Base-by-base conservation (phyloP, 2,888 invertebrate species). In the Noctua janthe region DNA sequence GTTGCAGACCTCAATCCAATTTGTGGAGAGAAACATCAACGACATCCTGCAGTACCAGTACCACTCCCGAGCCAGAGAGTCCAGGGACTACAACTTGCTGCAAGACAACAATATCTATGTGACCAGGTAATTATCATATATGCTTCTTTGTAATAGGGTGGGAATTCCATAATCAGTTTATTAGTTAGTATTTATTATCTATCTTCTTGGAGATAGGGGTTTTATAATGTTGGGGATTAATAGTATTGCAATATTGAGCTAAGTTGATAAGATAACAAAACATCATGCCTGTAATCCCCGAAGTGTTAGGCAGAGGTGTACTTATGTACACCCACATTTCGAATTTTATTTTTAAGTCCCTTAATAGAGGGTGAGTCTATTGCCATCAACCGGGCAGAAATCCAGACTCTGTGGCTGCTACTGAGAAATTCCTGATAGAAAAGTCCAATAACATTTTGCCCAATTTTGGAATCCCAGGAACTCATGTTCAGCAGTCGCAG, bases 31-130 rank as follows among this genome's bases (percentile, higher is more conserved):
- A 84, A 98, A 98, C 90, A 98, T 99, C 72, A 98, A 99, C 92
- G 98, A 98, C 85, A 99, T 99, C 96, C 95, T 98, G 49, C 98
- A 98, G 90, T 98, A 98, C 91, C 99, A 99, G 92, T 98, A 99
- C 91, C 98, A 98, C 91, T 98, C 98, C 56, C 96, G 98, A 90
- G 98, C 98, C 73, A 97, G 98, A 80, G 99, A 99, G 92, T 98
- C 98, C 0, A 97, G 99, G 83, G 99, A 99, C 94, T 98, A 98
- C 93, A 98, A 98, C 91, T 95, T 99, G 84, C 95, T 99, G 47
- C 92, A 98, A 85, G 98, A 98, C 92, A 99, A 99, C 94, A 98
- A 99, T 93, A 95, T 97, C 10, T 99, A 99, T 94, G 98, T 99
- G n/a, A 97, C 98, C 84, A 98, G 98, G 97, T 96, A 35, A 76